These are phyloP conservation scores for Amblyraja radiata DNA, from an alignment of 2,797 vertebrate genomes.

Conservation along the genomic window DNA sequence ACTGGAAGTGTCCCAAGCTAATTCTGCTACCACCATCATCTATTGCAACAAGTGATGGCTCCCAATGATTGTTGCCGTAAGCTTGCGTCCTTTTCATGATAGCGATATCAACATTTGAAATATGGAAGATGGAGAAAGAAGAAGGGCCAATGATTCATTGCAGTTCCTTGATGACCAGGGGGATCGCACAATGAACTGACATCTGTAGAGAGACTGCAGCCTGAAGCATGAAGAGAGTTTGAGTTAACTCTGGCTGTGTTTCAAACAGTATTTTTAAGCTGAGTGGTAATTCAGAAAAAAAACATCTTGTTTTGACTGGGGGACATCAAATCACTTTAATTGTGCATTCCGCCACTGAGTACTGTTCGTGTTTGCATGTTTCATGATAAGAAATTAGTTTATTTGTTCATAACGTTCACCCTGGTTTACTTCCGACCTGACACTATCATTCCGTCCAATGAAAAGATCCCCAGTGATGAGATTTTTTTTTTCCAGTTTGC, in stretches of 20 bases:
- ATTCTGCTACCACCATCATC: too few species aligned
- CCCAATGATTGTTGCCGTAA: too few species aligned
- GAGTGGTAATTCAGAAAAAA: not conserved
- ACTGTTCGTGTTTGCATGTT: not conserved
- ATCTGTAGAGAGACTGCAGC: not conserved
- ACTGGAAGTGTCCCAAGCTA: too few species aligned
- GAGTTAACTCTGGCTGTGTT: not conserved
- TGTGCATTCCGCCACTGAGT: not conserved
- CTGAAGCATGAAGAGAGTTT: not conserved
- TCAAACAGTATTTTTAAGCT: not conserved
- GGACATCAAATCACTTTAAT: not conserved
- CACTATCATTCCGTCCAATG: not conserved
- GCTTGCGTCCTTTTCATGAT: too few species aligned
- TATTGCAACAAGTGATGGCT: too few species aligned
- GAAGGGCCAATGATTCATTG: not conserved
- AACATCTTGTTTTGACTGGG: not conserved
- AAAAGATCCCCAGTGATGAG: not conserved
- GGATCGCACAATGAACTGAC: not conserved
- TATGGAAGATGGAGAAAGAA: too few species aligned
- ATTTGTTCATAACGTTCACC: not conserved
- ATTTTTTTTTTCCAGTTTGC: not conserved
- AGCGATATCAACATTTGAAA: too few species aligned
- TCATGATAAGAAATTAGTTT: not conserved
- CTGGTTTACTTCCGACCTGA: not conserved
- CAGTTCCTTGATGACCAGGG: not conserved